Base-by-base conservation (phyloP, 2,797 vertebrate species). In the Gymnocypris eckloni region DNA sequence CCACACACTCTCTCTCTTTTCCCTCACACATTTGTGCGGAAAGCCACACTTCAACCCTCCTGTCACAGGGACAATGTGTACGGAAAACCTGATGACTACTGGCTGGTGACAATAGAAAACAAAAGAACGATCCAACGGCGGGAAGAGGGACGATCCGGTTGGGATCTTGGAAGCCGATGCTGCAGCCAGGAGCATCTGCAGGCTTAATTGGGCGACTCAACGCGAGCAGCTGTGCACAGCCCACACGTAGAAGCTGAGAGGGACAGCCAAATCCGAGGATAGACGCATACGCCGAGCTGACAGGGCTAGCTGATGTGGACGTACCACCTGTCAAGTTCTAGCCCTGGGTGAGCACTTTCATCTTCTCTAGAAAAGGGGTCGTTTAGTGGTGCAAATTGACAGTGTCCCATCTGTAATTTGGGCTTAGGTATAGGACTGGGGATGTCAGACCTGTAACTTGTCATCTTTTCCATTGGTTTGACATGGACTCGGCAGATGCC, bases 271-370 rank as follows among this genome's bases (percentile, higher is more conserved):
- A 20, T 50, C 67, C 41, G 43, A 48, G 69, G 37, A 82, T 22
- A 82, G 52, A 54, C 33, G 52, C 0, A 15, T 67, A 70, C 50
- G 1, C 22, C 25, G 12, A 66, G 75, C 59, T 80, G 85, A 77
- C 89, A 78, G 86, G 88, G 81, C 76, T 88, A 84, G 86, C 90
- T 89, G 91, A 94, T 94, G 94, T 92, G 90, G 91, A 92, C 37
- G 89, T 70, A 91, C 82, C 82, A 70, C 81, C 78, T 87, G 82
- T 91, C 89, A 91, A 93, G 90, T 93, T 93, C 88, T 70, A 84
- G 87, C 91, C 91, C 93, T 91, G 92, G 94, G 95, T 95, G 90
- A 96, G 95, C 87, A 81, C 59, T 79, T 77, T 39, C 50, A 69
- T 82, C 50, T 54, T 81, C 33, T 52, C 10, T 22, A 25, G 39